Percentiles rank a stretch among this genome's conserved stretches.
These are phyloP conservation scores for Podabrus alpinus DNA, from an alignment of 2,888 invertebrate species.

Conservation along the genomic window DNA sequence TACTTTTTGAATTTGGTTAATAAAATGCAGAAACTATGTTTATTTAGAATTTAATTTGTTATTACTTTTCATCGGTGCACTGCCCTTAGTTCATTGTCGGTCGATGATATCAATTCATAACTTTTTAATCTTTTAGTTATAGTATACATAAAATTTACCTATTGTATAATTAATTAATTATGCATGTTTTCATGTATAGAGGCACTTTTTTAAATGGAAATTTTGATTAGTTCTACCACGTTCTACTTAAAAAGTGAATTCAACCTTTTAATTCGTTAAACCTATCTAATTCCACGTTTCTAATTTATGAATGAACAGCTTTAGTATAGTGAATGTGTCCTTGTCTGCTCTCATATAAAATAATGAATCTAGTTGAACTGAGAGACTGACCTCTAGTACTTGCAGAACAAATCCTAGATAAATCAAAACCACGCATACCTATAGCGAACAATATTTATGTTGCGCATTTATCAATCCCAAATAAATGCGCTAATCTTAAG, in stretches of 20 bases:
- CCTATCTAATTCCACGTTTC: slow-evolving; percentile 18
- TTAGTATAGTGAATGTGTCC: slow-evolving; percentile 24
- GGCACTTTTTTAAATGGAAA: not conserved
- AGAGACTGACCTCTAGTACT: slow-evolving; percentile 26
- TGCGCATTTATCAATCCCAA: not conserved
- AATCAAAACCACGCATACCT: not conserved
- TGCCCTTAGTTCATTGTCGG: not conserved
- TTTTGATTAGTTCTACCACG: not conserved
- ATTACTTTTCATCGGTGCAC: not conserved
- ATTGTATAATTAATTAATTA: no score
- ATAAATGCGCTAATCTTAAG: no score
- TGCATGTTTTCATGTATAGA: not conserved
- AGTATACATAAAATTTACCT: no score
- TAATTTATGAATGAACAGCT: slow-evolving; percentile 26
- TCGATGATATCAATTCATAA: not conserved
- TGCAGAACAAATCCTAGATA: not conserved
- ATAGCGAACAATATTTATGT: not conserved
- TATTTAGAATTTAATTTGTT: not conserved
- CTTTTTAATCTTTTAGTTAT: no score
- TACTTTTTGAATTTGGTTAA: not conserved
- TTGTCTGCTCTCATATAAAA: slow-evolving; percentile 29
- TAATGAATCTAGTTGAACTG: slow-evolving; percentile 13
- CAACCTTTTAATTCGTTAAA: slow-evolving; percentile 15
- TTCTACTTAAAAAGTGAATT: not conserved
- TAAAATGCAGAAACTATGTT: not conserved